Base-by-base conservation (phyloP, 2,888 invertebrate genomes). In the Acrobeloides nanus region DNA sequence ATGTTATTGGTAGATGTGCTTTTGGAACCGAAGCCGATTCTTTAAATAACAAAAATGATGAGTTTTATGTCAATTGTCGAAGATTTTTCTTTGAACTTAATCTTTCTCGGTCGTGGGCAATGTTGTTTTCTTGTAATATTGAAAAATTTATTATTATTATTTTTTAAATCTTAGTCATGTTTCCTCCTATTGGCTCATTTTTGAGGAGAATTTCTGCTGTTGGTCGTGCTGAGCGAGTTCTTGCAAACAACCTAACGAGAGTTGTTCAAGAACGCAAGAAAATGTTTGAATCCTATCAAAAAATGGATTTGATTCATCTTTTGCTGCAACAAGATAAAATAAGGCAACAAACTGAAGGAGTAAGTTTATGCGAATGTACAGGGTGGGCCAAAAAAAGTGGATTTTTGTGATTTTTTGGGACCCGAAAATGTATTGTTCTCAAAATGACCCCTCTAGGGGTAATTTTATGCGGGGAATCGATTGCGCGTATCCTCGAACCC, bases 1-100 rank as follows among this genome's bases (percentile, higher is more conserved):
- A 66, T 33, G 60, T 64, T 12, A 66, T 65, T 24, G 64, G 60
- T 33, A 49, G 59, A 25, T 57, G 57, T 33, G 66, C 64, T 10
- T 63, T 66, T 25, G 66, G 57, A 10, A 53, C 59, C 27, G 55
- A 62, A 12, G 48, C 53, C 20, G 57, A 64, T 20, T 57, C 55
- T 34, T 50, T 59, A 20, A 26, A 51, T 24, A 49, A 64, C 45
- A 44, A 59, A 29, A 51, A 51, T 31, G 64, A 64, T 35, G 52
- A 51, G 7, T 55, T 55, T 37, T 61, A 54, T 27, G 34, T 37
- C 7, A 57, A 38, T 43, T 49, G 35, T 38, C 17, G 40, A 44
- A 38, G 29, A 20, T 53, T 43, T 35, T 55, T 39, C 38, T 34
- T 23, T 21, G 32, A 21, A 15, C 24, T 47, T 21, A 34, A 49